Evolutionary conservation across 1,140 invertebrate genomes (phyloP).

Genomic region (Calephelis virginiensis): DNA sequence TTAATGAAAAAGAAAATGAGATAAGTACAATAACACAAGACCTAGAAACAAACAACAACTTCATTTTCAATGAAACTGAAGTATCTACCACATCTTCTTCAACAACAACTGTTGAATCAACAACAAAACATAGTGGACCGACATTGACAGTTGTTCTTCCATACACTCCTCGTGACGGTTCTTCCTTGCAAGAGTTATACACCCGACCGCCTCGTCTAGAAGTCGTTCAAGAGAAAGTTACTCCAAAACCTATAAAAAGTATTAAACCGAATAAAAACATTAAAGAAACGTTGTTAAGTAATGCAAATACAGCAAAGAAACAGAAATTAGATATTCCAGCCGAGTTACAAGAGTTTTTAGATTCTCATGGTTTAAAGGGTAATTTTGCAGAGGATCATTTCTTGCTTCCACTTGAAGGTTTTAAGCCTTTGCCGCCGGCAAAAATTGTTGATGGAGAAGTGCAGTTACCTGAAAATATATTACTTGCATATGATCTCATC

Average conservation of each 20-base stretch:
- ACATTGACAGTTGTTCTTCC: constrained; percentile 64
- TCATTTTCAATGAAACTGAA: not conserved
- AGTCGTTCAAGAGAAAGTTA: constrained; percentile 60
- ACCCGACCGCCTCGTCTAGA: constrained; percentile 62
- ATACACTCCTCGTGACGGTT: constrained; percentile 67
- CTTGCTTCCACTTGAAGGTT: constrained; percentile 62
- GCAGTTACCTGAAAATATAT: constrained; percentile 65
- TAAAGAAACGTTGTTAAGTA: constrained; percentile 40
- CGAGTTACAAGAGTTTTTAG: constrained; percentile 63
- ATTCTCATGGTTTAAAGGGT: constrained; percentile 59
- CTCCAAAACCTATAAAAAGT: constrained; percentile 53
- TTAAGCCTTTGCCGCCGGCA: constrained; percentile 64
- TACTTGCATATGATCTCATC: constrained; percentile 64
- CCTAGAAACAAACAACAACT: not conserved
- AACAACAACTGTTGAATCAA: constrained; percentile 39
- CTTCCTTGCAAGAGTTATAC: constrained; percentile 68
- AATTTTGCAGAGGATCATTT: constrained; percentile 61
- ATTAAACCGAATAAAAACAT: constrained; percentile 37
- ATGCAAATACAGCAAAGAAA: constrained; percentile 38
- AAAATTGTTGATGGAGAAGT: constrained; percentile 62
- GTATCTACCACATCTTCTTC: not conserved
- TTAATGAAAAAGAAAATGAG: constrained; percentile 52
- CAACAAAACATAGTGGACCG: constrained; percentile 49
- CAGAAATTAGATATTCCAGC: constrained; percentile 52
- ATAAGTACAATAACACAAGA: constrained; percentile 37